phyloP scores from a whole-genome alignment of 2,888 invertebrate genomes.

The Caenorhabditis macrosperma region DNA sequence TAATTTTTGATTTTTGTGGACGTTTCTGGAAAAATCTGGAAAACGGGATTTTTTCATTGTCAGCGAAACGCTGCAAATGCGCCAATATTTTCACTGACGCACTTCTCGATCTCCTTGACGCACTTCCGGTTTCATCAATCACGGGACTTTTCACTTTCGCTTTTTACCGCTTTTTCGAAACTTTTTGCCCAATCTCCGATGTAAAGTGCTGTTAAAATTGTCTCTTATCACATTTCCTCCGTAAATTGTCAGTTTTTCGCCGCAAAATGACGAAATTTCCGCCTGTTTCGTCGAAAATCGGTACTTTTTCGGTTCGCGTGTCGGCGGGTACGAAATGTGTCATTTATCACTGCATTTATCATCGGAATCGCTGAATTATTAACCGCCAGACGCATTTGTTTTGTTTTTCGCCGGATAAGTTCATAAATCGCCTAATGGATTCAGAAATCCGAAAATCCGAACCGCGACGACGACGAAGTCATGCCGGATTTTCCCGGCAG shows the following conservation, averaged over 20 bases:
- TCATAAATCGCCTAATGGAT: neutral
- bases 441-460: neutral
- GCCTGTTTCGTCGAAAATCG: neutral
- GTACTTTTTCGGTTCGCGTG: neutral
- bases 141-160: neutral
- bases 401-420: neutral
- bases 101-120: slow-evolving; percentile 12
- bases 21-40: neutral
- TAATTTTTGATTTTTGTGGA: neutral
- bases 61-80: neutral
- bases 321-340: neutral
- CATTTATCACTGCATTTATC: neutral
- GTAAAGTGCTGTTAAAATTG: neutral
- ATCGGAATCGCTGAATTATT: neutral
- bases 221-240: slow-evolving; percentile 7
- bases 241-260: too few relatives aligned
- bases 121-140: slow-evolving; percentile 3
- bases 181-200: neutral
- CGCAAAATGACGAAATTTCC: neutral
- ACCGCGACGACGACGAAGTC: neutral
- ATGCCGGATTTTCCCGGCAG: too few relatives aligned
- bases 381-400: neutral
- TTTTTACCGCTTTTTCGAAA: slow-evolving; percentile 23
- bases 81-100: slow-evolving; percentile 13
- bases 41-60: neutral